These are phyloP conservation scores for Anolis carolinensis DNA, from an alignment of 2,113 vertebrate genomes.

Conservation along the genomic window DNA sequence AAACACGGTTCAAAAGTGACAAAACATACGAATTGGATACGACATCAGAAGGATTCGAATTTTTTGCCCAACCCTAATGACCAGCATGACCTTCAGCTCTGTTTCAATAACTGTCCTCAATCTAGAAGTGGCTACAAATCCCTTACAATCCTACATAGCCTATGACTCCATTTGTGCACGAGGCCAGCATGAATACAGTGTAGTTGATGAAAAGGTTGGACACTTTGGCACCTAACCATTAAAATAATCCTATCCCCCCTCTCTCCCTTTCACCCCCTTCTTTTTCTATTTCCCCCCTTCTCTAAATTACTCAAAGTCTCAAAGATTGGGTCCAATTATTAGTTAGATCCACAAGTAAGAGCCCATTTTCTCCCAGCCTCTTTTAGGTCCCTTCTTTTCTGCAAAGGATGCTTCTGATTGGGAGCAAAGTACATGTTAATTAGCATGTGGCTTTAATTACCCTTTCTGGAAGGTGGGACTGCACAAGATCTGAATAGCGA, in stretches of 20 bases:
- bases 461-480: constrained; percentile 29
- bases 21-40: too few species aligned
- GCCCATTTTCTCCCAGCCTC: not conserved
- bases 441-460: constrained; percentile 58
- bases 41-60: too few species aligned
- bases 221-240: not conserved
- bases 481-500: constrained; percentile 35
- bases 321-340: not conserved
- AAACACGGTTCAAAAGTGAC: too few species aligned
- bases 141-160: too few species aligned
- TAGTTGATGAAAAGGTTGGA: not conserved
- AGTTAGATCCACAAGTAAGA: not conserved
- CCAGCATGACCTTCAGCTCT: not conserved
- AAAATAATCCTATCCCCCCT: too few species aligned
- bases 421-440: constrained; percentile 44
- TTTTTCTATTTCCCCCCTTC: too few species aligned
- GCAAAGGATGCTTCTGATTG: constrained; percentile 6
- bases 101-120: not conserved
- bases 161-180: not conserved
- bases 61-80: too few species aligned
- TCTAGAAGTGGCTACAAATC: not conserved
- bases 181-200: not conserved
- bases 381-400: constrained; percentile 27
- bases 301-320: not conserved
- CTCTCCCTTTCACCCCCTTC: not conserved